phyloP scores from a whole-genome alignment of 2,113 vertebrate genomes.

The Junco hyemalis region DNA sequence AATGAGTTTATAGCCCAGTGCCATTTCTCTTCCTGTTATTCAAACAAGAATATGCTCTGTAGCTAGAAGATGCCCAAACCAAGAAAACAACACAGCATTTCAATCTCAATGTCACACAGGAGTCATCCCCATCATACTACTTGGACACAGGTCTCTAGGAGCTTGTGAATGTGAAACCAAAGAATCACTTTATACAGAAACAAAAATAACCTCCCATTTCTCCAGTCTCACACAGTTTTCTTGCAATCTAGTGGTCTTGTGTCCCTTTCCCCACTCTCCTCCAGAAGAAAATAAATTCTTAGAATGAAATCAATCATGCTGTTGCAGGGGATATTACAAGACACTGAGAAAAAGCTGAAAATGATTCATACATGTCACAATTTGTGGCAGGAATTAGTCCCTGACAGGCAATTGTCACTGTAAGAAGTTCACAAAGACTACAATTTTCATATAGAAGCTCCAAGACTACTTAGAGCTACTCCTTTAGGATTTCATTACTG shows the following conservation, averaged over 20 bases:
- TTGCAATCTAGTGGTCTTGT: neutral
- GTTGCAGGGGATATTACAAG: neutral
- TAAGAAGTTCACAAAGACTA: neutral
- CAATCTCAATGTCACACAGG: neutral
- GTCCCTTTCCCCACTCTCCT: neutral
- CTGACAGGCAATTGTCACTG: neutral
- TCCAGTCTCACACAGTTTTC: neutral
- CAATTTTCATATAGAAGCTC: neutral
- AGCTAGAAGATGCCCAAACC: neutral
- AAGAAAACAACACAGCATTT: neutral
- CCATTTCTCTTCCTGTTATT: neutral
- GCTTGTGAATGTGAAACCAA: neutral
- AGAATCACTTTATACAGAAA: neutral
- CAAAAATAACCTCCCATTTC: neutral
- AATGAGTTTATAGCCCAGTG: neutral
- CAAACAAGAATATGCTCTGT: neutral
- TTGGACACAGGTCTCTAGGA: neutral
- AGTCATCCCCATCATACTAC: neutral
- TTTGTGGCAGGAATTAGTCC: neutral
- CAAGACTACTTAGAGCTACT: neutral
- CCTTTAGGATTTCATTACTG: neutral
- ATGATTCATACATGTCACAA: accelerated
- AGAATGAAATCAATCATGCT: neutral
- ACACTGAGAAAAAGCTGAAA: neutral
- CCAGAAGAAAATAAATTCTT: neutral